Evolutionary conservation across 2,113 vertebrate species (phyloP).

Genomic region (Callipepla squamata): DNA sequence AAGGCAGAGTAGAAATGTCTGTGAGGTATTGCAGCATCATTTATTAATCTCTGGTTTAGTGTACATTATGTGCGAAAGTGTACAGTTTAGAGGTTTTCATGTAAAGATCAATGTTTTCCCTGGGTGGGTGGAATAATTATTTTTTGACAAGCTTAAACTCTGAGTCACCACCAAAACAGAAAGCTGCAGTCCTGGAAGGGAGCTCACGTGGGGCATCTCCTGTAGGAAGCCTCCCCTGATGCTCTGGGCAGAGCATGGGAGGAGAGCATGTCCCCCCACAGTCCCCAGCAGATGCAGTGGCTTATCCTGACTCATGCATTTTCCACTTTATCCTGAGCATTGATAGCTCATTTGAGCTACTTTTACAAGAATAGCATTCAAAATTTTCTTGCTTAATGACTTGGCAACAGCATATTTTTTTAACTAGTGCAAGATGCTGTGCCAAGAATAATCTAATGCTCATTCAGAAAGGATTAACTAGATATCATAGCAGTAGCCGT

Average conservation of each 20-base stretch:
- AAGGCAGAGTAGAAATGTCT: background rate
- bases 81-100: conserved; percentile 24
- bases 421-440: conserved; percentile 7
- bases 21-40: background rate
- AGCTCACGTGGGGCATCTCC: background rate
- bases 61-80: background rate
- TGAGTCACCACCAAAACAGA: conserved; percentile 5
- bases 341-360: conserved; percentile 22
- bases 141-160: conserved; percentile 13
- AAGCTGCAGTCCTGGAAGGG: background rate
- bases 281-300: background rate
- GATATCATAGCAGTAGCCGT: conserved; percentile 43
- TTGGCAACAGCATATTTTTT: conserved; percentile 37
- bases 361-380: conserved; percentile 29
- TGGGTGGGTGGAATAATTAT: background rate
- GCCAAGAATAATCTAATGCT: conserved; percentile 60
- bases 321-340: background rate
- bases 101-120: conserved; percentile 49
- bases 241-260: background rate
- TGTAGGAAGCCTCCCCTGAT: background rate
- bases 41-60: conserved; percentile 9
- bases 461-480: conserved; percentile 62
- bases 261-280: accelerated
- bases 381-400: conserved; percentile 37
- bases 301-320: background rate